These are phyloP conservation scores for Byasa hedistus DNA, from an alignment of 2,888 invertebrate genomes.

Conservation along the genomic window DNA sequence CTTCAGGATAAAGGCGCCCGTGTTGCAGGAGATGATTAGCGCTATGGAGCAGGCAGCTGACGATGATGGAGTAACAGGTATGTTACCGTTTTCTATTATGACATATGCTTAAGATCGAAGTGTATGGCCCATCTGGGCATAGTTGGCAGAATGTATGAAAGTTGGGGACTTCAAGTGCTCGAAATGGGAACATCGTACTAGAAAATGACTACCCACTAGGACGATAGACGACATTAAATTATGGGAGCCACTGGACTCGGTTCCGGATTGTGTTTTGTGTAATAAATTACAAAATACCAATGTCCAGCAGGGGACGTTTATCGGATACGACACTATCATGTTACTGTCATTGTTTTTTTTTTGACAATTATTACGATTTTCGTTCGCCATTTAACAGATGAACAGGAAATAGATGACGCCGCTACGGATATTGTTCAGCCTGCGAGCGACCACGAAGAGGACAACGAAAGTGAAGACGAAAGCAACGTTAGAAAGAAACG, in stretches of 20 bases:
- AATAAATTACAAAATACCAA: not conserved
- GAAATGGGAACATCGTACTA: too few relatives aligned
- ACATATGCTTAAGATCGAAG: too few relatives aligned
- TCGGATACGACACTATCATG: not conserved
- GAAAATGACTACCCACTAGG: not conserved
- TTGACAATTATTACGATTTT: too few relatives aligned
- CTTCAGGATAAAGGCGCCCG: conserved; percentile 79
- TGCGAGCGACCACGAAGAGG: conserved; percentile 35
- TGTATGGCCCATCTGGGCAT: too few relatives aligned
- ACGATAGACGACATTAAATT: too few relatives aligned
- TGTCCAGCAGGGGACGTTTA: too few relatives aligned
- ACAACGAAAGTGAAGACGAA: conserved; percentile 38
- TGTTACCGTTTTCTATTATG: not conserved
- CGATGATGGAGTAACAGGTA: conserved; percentile 37
- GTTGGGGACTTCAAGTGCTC: too few relatives aligned
- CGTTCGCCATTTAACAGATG: conserved; percentile 33
- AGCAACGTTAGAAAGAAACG: conserved; percentile 42
- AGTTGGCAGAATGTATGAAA: too few relatives aligned
- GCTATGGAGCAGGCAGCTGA: conserved; percentile 41
- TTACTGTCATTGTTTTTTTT: too few relatives aligned
- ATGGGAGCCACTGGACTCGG: too few relatives aligned
- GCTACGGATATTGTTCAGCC: conserved; percentile 44
- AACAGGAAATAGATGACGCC: conserved; percentile 46
- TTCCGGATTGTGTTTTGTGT: too few relatives aligned
- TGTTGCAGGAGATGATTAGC: conserved; percentile 74